Evolutionary conservation across 64 coral and sea anemone species (phyloP), one percentile per base, ranked within the genome.

Genomic region (Platygyra sinensis): DNA sequence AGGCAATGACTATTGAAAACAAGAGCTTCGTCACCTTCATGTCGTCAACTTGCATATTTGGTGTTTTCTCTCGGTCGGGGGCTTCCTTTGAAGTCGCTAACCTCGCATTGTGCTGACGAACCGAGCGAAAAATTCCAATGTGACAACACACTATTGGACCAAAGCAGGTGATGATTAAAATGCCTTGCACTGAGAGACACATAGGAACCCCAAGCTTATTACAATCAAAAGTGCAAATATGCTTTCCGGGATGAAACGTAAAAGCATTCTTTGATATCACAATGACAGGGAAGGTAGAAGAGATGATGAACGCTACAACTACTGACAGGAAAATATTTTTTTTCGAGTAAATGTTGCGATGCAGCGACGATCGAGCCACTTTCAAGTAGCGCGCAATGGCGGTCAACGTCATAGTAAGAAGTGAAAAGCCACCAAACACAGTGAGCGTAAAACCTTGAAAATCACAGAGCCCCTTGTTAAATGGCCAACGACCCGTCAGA

Each of bases 171-270:
- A 80, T 22, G 8, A 83, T 72, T 72, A 90, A 82, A 32, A 74
- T 39, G 24, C 5, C 28, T 60, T 78, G 78, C 9, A 73, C 79
- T 13, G 75, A 69, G 38, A 79, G 67, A 18, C 76, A 39, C 15
- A 78, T n/a, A n/a, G 69, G 46, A 24, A 49, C 52, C 25, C 65
- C 81, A 38, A 80, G 10, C 10, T 59, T 90, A 16, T 55, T 33
- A 57, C 79, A 90, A 22, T 80, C 62, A 17, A 55, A 73, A 6
- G 67, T 72, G 54, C 88, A 90, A 13, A 79, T 90, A 5, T 74
- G n/a, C 29, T 81, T 90, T 72, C 88, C 88, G 2, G 88, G 88
- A 33, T 90, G 88, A 17, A 90, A 90, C 2, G 20, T 67, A 73
- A 72, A 90, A 11, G 29, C 67, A 5, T 65, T 78, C 31, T 80